phyloP scores from a whole-genome alignment of 2,113 vertebrate genomes.

The Polypterus senegalus region DNA sequence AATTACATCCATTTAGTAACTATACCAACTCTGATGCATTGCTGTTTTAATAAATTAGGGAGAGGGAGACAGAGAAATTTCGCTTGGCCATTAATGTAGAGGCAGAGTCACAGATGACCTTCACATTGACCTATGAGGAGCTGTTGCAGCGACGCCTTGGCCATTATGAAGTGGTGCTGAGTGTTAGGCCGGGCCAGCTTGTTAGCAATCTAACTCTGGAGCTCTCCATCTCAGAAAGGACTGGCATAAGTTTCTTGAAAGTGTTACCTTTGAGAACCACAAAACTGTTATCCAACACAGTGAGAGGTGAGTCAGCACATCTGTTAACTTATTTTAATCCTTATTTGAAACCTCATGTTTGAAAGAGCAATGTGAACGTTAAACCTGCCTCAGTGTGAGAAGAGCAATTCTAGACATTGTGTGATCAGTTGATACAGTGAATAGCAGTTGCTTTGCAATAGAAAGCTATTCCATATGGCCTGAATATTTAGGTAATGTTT shows the following conservation, averaged over 20 bases:
- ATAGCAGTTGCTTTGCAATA: too few species aligned
- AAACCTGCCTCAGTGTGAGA: too few species aligned
- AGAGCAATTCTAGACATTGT: too few species aligned
- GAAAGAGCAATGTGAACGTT: too few species aligned
- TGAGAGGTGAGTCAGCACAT: slow-evolving; percentile 42
- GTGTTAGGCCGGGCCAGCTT: slow-evolving; percentile 45
- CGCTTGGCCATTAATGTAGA: slow-evolving; percentile 55
- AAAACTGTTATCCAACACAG: slow-evolving; percentile 35
- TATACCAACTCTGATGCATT: neutral
- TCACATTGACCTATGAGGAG: slow-evolving; percentile 57
- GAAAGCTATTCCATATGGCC: too few species aligned
- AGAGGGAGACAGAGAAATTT: slow-evolving; percentile 63
- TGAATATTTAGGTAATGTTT: too few species aligned
- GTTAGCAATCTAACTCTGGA: slow-evolving; percentile 57
- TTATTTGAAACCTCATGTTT: too few species aligned
- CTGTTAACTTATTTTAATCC: too few species aligned
- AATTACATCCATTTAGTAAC: neutral
- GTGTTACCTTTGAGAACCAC: slow-evolving; percentile 51
- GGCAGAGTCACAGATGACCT: slow-evolving; percentile 41
- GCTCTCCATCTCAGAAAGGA: slow-evolving; percentile 51
- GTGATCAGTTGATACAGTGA: too few species aligned
- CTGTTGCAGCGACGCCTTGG: slow-evolving; percentile 51
- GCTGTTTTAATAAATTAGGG: slow-evolving; percentile 28
- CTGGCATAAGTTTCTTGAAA: slow-evolving; percentile 50
- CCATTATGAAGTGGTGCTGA: slow-evolving; percentile 55